Evolutionary conservation across 2,888 invertebrate genomes (phyloP), one percentile per base, ranked within the genome.

Genomic region (Crioceris asparagi): DNA sequence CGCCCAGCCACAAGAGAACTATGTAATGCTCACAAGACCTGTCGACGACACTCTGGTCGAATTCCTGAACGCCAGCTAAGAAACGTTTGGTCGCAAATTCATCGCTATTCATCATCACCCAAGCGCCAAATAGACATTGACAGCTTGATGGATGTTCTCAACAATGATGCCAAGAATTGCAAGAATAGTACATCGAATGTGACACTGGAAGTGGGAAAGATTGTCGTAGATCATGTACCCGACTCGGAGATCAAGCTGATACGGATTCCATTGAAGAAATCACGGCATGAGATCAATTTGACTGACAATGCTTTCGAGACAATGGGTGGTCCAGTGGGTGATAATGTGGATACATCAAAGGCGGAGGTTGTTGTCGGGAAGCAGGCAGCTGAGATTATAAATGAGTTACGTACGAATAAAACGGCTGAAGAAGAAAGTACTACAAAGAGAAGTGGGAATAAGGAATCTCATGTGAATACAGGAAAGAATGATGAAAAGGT

Each of bases 261-360:
- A 31, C 53, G 54, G 39, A 51, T 58, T 26, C 61, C 61, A 6
- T 44, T 66, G 29, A 59, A 55, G 46, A 53, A n/a, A n/a, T 54
- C 55, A 6, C 54, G 54, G 36, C 42, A 52, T 19, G 41, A 53
- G 3, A 36, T 55, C 12, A 61, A 62, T 45, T 41, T 64, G 36
- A 58, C 66, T 4, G 67, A 68, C 43, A 53, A 48, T 17, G 62
- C 60, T 2, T 64, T 59, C 40, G 62, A 65, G 43, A 52, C 57
- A 18, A 54, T 64, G 51, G 67, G 66, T 4, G 67, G 66, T 50
- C 48, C 53, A 23, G 49, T 65, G 14, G 55, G 57, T 7, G 62
- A 62, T 48, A 58, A 55, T 2, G 31, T 66, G 12, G 65, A 66
- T 53, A 50, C 56, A 14, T 48, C 45, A 14, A 48, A 64, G 17